Percentiles rank a stretch among this genome's conserved stretches.
Conservation (phyloP, 2,113 vertebrate species). For the Tonatia bakeri region DNA sequence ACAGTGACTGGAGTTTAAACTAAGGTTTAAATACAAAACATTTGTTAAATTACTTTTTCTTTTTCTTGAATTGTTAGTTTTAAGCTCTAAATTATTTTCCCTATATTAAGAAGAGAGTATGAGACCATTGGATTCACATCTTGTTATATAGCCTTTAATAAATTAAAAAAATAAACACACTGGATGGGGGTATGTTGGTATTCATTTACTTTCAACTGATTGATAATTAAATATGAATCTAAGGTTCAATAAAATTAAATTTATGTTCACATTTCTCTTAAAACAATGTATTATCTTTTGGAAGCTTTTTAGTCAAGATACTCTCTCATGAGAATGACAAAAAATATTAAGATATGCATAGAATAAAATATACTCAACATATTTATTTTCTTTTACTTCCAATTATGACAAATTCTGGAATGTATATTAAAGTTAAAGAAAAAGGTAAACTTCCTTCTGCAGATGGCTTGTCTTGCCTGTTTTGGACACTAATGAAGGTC, state of each 20-base stretch:
- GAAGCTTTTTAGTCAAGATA: constrained; percentile 25
- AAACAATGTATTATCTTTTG: neutral
- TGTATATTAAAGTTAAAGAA: neutral
- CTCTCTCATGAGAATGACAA: neutral
- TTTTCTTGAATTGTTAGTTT: neutral
- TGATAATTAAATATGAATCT: constrained; percentile 39
- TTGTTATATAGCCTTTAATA: neutral
- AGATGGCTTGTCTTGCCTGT: neutral
- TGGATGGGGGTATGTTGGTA: neutral
- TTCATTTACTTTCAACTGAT: constrained; percentile 42
- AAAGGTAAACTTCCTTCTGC: neutral
- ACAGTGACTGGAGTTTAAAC: neutral
- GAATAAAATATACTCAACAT: constrained; percentile 3
- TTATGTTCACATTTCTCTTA: constrained; percentile 26
- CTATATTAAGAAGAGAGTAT: neutral
- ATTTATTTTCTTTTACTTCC: neutral
- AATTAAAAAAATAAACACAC: constrained; percentile 40
- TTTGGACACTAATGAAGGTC: neutral
- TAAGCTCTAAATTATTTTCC: neutral
- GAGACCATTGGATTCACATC: neutral
- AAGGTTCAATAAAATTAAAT: constrained; percentile 37
- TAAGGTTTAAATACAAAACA: neutral
- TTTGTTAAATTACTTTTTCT: neutral
- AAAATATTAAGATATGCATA: constrained; percentile 16
- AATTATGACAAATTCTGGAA: constrained; percentile 23